phyloP scores from a whole-genome alignment of 2,113 vertebrate species.

The Carlito syrichta region DNA sequence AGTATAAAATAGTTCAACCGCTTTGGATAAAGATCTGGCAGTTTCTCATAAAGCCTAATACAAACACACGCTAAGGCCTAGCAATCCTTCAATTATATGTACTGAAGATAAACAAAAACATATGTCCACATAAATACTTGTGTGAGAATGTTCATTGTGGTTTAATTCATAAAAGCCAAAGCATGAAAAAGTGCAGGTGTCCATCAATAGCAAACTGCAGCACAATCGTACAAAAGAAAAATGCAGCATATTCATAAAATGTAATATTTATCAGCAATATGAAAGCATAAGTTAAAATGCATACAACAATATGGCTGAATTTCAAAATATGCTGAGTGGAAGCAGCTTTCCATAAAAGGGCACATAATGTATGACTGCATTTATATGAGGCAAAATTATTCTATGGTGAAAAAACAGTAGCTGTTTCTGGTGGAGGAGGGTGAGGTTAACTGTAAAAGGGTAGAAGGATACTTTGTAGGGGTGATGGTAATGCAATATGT shows the following conservation, averaged over 20 bases:
- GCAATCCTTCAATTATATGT: neutral
- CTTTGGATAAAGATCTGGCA: neutral
- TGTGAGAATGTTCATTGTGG: neutral
- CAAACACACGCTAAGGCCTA: neutral
- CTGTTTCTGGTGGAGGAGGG: neutral
- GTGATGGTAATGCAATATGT: neutral
- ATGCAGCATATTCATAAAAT: neutral
- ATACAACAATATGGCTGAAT: neutral
- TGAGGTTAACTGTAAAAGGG: neutral
- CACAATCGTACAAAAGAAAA: neutral
- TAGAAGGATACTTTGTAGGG: neutral
- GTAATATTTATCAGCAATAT: neutral
- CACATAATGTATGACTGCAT: neutral
- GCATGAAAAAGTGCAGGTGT: neutral
- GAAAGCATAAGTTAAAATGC: neutral
- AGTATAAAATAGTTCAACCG: neutral
- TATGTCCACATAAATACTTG: neutral
- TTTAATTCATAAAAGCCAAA: neutral
- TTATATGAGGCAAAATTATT: neutral
- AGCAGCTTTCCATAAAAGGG: neutral
- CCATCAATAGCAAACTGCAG: neutral
- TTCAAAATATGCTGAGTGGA: neutral
- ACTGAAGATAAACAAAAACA: slow-evolving; percentile 12
- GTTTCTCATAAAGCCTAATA: neutral
- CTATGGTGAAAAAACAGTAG: neutral